Percentiles rank a stretch among this genome's conserved stretches.
These are phyloP conservation scores for Bufotes viridis DNA, from an alignment of 2,797 vertebrate genomes.

Conservation along the genomic window DNA sequence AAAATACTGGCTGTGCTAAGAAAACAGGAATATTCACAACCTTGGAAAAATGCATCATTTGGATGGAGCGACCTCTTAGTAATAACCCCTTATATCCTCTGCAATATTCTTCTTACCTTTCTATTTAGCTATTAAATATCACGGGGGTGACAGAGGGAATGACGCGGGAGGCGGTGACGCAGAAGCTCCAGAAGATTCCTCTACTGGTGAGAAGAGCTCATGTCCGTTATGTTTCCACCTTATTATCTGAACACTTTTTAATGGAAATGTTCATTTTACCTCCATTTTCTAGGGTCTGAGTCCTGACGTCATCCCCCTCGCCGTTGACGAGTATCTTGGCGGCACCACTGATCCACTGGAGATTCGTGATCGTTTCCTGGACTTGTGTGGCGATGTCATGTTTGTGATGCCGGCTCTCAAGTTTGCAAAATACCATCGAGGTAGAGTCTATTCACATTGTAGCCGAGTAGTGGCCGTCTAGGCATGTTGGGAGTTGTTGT, in stretches of 20 bases:
- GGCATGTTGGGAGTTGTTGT: too few species aligned
- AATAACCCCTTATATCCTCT: too few species aligned
- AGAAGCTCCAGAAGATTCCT: not conserved
- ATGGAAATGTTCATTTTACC: not conserved
- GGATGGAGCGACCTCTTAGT: too few species aligned
- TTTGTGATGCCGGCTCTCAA: conserved; percentile 72
- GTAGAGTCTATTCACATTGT: conserved; percentile 65
- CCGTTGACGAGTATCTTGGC: conserved; percentile 76
- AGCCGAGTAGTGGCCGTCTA: too few species aligned
- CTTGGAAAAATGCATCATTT: too few species aligned
- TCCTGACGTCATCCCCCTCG: conserved; percentile 23
- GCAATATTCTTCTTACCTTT: not conserved
- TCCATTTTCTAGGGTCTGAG: conserved; percentile 52
- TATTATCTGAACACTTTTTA: too few species aligned
- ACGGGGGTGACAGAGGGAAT: not conserved
- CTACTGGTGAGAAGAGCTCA: not conserved
- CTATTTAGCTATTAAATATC: not conserved
- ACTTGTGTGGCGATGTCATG: conserved; percentile 69
- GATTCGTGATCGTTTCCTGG: conserved; percentile 69
- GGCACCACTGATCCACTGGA: conserved; percentile 66
- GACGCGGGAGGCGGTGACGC: not conserved
- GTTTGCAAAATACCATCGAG: conserved; percentile 76
- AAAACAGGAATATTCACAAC: too few species aligned
- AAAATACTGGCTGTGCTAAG: too few species aligned
- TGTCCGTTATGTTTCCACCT: not conserved